Percentiles rank a stretch among this genome's conserved stretches.
Conservation (phyloP, 2,113 vertebrate species). For the Spheniscus mendiculus region DNA sequence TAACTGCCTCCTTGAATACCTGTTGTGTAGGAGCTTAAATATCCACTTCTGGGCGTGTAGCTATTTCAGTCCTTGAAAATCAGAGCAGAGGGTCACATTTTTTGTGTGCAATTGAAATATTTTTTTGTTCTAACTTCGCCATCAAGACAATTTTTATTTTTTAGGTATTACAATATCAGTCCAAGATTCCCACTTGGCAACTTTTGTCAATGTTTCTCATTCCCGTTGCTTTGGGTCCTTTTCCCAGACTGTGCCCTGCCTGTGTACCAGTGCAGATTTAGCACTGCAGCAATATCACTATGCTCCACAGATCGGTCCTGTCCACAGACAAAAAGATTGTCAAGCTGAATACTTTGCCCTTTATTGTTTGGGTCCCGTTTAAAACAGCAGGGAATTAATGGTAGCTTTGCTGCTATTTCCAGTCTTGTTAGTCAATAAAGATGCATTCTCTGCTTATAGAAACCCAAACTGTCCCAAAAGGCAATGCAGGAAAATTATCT, state of each 20-base stretch:
- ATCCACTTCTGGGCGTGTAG: neutral
- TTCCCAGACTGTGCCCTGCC: neutral
- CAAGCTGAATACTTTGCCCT: neutral
- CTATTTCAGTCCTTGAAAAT: neutral
- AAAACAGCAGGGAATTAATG: neutral
- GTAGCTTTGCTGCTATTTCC: neutral
- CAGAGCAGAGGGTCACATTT: neutral
- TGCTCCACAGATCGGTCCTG: neutral
- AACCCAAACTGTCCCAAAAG: neutral
- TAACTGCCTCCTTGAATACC: neutral
- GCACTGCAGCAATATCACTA: neutral
- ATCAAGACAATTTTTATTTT: neutral
- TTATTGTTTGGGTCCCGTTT: neutral
- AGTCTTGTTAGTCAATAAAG: neutral
- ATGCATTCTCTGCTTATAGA: neutral
- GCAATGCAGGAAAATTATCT: neutral
- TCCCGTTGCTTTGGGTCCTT: neutral
- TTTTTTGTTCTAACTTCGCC: neutral
- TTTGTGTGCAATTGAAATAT: neutral
- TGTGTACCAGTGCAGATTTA: neutral
- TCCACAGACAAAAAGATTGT: neutral
- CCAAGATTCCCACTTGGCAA: neutral
- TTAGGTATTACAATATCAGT: neutral
- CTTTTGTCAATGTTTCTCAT: neutral
- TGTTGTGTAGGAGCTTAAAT: neutral